Evolutionary conservation across 2,888 invertebrate species (phyloP), one percentile per base, ranked within the genome.

Genomic region (Acleris laterana): DNA sequence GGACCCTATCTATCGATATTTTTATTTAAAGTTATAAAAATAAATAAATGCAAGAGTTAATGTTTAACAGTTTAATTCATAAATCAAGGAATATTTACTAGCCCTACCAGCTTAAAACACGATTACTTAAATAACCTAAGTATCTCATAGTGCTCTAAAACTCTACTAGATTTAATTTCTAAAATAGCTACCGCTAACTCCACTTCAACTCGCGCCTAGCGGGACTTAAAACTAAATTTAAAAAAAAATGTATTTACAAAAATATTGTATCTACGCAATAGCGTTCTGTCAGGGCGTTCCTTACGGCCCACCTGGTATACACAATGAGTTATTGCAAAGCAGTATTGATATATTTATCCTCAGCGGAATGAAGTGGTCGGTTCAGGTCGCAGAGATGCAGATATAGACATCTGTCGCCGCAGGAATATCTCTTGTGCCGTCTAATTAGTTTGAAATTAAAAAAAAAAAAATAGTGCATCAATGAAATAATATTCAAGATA

Each of bases 1-100:
- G 25, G 11, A 32, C 9, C 3, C 9, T 32, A 32, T n/a, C n/a
- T n/a, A n/a, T n/a, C n/a, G n/a, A 25, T 42, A 13, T 9, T 4
- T 16, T 16, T 1, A 16, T n/a, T 44, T 44, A 2, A n/a, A n/a
- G 44, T 3, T 44, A 1, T 44, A 44, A n/a, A 16, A 57, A 57
- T 46, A 44, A 57, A 57, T 38, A 38, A 38, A 13, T 13, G 46
- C 46, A 25, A 25, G 11, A 46, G 11, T 22, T 9, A 22, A 57
- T 17, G 38, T 42, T 46, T 57, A 57, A 57, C 57, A 57, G 46
- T 57, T 57, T 57, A 46, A 46, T 46, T 17, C n/a, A 22, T 42
- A 42, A 57, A 25, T 42, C 42, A 46, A 13, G 19, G 9, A 57
- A 57, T 57, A 56, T 56, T 20, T 57, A 46, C 57, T 46, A 9